Base-by-base conservation (phyloP, 2,113 vertebrate species). In the Xiphias gladius region DNA sequence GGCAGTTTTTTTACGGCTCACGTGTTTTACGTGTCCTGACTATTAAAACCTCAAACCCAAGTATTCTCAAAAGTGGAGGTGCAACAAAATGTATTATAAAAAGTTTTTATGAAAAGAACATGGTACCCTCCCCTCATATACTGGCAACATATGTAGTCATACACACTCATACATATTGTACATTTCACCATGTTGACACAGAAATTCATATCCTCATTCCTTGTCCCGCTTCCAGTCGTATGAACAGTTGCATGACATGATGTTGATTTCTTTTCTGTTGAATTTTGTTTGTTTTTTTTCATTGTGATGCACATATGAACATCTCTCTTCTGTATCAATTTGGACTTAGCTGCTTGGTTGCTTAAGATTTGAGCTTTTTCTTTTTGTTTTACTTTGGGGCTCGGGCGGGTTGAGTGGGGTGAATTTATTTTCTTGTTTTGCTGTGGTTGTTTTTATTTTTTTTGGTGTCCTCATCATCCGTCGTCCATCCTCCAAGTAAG, bases 181-280 rank as follows among this genome's bases (percentile, higher is more conserved):
- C 94, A 95, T 95, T 93, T 95, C 93, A 88, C 90, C 96, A 95
- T 94, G 94, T 96, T 95, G 97, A 97, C 97, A 97, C 97, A 97
- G 97, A 98, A 98, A 98, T 98, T 98, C 97, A 97, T 93, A 78
- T 91, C 92, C 91, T 97, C 96, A 96, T 96, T 94, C 89, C 93
- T 88, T 90, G 86, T 94, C 93, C 95, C 87, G 88, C 95, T 96
- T 96, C 93, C 78, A 91, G 91, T 94, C 89, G 95, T 82, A 79
- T 95, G 94, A 90, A 92, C 93, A 95, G 91, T 90, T 95, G 97
- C 97, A 97, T 93, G 94, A 92, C 81, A 86, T 90, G 87, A 58
- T 69, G 80, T 91, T 89, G 72, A 79, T 79, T 83, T 90, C 55
- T 79, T 94, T 92, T 91, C 82, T 78, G 89, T 93, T 93, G 91